A percentile compares a stretch with the other conserved stretches of the same genome.
Evolutionary conservation across 2,113 vertebrate species (phyloP).

Genomic region (Sinocyclocheilus rhinocerous): DNA sequence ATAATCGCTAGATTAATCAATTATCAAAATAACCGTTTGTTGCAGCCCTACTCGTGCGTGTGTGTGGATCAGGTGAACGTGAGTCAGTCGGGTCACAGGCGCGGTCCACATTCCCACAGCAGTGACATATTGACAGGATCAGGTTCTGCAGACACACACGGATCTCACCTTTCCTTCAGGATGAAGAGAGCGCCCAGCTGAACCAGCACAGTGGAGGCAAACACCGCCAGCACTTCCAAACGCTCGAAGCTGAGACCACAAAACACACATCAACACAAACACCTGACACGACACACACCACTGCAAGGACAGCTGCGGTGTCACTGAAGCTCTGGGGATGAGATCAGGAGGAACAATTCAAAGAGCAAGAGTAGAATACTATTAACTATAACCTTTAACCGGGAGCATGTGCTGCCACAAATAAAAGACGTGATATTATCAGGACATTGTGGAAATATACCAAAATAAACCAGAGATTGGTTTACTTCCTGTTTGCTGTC

Average conservation of each 20-base stretch:
- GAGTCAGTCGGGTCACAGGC: not conserved
- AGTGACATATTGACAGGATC: constrained; percentile 41
- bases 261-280: constrained; percentile 20
- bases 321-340: no score
- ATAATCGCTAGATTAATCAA: no score
- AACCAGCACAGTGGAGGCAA: constrained; percentile 93
- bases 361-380: no score
- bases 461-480: no score
- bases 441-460: no score
- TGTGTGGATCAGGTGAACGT: not conserved
- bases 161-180: constrained; percentile 93
- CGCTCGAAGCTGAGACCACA: constrained; percentile 83
- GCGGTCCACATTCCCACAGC: constrained; percentile 25
- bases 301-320: not conserved
- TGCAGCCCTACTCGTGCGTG: no score
- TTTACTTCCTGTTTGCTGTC: no score
- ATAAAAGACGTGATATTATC: no score
- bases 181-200: constrained; percentile 97
- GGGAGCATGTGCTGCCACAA: no score
- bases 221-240: constrained; percentile 94
- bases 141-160: not conserved
- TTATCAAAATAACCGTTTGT: no score
- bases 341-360: no score
- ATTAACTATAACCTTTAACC: no score
- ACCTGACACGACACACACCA: not conserved